These are phyloP conservation scores for Symphodus melops DNA, from an alignment of 2,113 vertebrate genomes.

Conservation along the genomic window DNA sequence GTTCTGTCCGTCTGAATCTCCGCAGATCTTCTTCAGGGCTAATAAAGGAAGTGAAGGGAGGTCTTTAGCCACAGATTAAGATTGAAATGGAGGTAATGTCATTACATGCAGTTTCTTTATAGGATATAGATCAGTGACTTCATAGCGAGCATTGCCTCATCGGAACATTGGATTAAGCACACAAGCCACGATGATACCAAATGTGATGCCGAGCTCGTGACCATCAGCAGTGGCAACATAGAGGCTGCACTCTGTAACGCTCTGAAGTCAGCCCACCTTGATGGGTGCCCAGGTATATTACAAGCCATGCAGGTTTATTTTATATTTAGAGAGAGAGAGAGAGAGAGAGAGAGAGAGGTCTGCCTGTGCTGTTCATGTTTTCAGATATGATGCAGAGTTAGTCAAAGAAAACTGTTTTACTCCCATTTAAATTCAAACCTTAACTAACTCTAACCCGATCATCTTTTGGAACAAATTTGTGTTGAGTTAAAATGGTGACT, in stretches of 20 bases:
- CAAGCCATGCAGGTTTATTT: no score
- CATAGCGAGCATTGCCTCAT: constrained; percentile 9
- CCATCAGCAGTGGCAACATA: background rate
- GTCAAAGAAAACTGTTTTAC: no score
- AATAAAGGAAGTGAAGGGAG: constrained; percentile 53
- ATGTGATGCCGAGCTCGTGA: background rate
- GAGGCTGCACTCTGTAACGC: background rate
- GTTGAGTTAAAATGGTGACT: no score
- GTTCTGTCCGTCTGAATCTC: constrained; percentile 16
- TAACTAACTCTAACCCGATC: no score
- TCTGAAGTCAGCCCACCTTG: background rate
- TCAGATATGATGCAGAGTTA: no score
- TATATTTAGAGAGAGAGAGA: no score
- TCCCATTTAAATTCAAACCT: no score
- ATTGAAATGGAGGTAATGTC: constrained; percentile 43
- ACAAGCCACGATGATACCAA: background rate
- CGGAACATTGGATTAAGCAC: constrained; percentile 4
- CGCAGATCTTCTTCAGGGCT: constrained; percentile 63
- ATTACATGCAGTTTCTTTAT: constrained; percentile 31
- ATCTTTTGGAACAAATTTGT: no score
- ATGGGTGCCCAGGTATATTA: no score
- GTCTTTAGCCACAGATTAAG: constrained; percentile 42
- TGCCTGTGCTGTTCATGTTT: no score
- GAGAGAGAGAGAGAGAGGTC: no score
- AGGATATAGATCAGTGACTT: constrained; percentile 43